Percentiles rank a stretch among this genome's conserved stretches.
These are phyloP conservation scores for Crotalus tigris DNA, from an alignment of 2,113 vertebrate genomes.

Conservation along the genomic window DNA sequence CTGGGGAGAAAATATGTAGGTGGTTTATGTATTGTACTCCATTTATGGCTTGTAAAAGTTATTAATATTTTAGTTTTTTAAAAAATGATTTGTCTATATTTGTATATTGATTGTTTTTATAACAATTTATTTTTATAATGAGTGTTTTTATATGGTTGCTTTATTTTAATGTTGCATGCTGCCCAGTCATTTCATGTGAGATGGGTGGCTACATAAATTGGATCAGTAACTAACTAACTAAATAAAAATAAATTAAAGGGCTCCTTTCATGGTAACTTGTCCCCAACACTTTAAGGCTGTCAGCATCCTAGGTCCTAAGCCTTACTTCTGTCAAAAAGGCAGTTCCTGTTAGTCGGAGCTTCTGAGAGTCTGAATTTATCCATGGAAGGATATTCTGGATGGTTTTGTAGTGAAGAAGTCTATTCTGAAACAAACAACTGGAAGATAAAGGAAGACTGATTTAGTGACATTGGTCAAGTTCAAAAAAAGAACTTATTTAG, in stretches of 20 bases:
- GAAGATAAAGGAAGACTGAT: neutral
- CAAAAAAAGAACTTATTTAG: neutral
- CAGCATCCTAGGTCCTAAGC: neutral
- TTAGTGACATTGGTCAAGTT: neutral
- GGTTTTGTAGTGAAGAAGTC: neutral
- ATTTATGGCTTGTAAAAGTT: neutral
- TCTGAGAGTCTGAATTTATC: constrained; percentile 3
- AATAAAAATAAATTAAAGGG: neutral
- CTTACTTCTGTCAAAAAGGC: constrained; percentile 15
- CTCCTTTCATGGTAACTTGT: neutral
- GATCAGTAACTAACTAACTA: neutral
- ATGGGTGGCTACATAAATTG: neutral
- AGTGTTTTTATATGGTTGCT: neutral
- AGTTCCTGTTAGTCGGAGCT: constrained; percentile 6
- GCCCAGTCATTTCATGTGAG: neutral
- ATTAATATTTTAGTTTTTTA: neutral
- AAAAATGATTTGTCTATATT: neutral
- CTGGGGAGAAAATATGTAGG: neutral
- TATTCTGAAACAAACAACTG: constrained; percentile 5
- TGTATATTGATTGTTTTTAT: neutral
- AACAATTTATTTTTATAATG: neutral
- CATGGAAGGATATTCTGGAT: neutral
- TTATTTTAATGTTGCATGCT: neutral
- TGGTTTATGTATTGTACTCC: neutral
- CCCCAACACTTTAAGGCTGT: neutral